Evolutionary conservation across 92 coral and sea anemone species (phyloP), one percentile per base, ranked within the genome.

Genomic region (Phenganax subtilis): DNA sequence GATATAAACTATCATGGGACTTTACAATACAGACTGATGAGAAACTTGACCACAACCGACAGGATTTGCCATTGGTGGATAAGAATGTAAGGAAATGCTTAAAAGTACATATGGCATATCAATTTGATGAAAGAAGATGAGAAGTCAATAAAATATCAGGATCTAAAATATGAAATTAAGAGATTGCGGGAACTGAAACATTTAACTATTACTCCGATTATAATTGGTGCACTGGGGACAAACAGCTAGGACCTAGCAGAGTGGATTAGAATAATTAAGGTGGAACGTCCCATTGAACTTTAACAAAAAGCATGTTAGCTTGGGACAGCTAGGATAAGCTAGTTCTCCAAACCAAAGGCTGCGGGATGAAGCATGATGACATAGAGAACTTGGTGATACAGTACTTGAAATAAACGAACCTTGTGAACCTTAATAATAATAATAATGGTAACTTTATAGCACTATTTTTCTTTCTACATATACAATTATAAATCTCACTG

Each of bases 11-110:
- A 37, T 37, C 15, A 14, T 61, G 67, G 67, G 67, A 61, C 29
- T 61, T 61, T 14, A 61, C 27, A 15, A 14, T 0, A 0, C 47
- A 37, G 47, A 37, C 47, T 37, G 5, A 61, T 17, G 15, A 61
- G 67, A 61, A 61, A 61, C 67, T 61, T 61, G 67, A 61, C 67
- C 67, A 1, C 67, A 60, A 61, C 67, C 16, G 67, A 61, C 67
- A 6, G 67, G 67, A 61, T 14, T 14, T 61, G 27, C 6, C 0
- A 14, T 14, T 61, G 67, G 67, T 61, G 20, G 29, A 61, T 17
- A 61, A 17, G 67, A 14, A 17, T 3, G 67, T 0, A 61, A 61
- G 47, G 29, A 61, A 61, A 61, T 12, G 67, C 29, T 61, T 14
- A 2, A 61, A 3, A 61, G 1, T 61, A 17, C 2, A 61, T 61